Conservation (phyloP, 2,797 vertebrate species). For the Sylvia borin region DNA sequence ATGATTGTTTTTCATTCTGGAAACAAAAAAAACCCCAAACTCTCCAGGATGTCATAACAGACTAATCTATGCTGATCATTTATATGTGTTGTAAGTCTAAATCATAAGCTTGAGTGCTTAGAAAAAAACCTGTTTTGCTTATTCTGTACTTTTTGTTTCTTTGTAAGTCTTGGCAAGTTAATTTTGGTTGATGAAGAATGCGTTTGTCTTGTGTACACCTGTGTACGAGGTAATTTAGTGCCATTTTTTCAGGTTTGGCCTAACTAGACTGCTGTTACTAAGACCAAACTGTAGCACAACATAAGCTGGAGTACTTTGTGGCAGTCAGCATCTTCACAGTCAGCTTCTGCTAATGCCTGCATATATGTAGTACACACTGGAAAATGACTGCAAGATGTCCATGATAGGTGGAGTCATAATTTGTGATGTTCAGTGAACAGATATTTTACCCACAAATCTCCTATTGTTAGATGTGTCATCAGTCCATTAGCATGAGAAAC, state of each 20-base stretch:
- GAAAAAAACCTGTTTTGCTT: neutral
- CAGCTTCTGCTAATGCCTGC: neutral
- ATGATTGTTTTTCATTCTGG: neutral
- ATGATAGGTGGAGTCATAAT: neutral
- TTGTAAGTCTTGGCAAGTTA: neutral
- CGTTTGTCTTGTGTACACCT: neutral
- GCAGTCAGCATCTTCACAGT: neutral
- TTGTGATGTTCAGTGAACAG: slow-evolving; percentile 8
- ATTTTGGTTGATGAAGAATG: neutral
- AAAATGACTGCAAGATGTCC: neutral
- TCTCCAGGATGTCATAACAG: neutral
- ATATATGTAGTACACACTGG: neutral
- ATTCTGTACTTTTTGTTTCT: neutral
- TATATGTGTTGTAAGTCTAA: neutral
- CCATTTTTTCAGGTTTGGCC: neutral
- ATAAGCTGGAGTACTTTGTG: neutral
- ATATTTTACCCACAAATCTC: slow-evolving; percentile 26
- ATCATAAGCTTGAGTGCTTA: neutral
- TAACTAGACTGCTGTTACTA: neutral
- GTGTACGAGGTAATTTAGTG: neutral
- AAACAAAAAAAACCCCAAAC: neutral
- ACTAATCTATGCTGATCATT: neutral
- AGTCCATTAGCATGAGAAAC: slow-evolving; percentile 43
- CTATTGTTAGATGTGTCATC: slow-evolving; percentile 50
- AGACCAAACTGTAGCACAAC: neutral